phyloP scores from a whole-genome alignment of 2,888 invertebrate species.

The Pandemis corylana region DNA sequence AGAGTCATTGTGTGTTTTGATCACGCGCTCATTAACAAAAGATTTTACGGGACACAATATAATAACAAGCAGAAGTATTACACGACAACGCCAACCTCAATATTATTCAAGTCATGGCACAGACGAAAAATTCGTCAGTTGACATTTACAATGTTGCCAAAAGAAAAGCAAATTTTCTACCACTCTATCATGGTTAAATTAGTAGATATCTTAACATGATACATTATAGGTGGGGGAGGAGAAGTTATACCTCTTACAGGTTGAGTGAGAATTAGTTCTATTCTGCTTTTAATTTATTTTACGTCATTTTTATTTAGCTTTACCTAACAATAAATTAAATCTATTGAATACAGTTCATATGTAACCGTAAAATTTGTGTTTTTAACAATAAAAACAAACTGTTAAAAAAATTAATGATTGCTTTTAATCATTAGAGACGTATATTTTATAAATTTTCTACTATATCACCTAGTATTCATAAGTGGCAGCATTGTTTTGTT shows the following conservation, averaged over 20 bases:
- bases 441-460: background rate
- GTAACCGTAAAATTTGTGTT: no score
- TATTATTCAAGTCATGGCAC: slow-evolving; percentile 51
- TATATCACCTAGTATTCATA: background rate
- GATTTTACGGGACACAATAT: slow-evolving; percentile 26
- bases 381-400: no score
- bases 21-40: slow-evolving; percentile 46
- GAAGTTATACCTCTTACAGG: no score
- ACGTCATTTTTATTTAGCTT: no score
- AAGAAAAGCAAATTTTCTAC: background rate
- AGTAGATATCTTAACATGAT: no score
- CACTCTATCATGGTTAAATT: background rate
- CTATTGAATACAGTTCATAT: no score
- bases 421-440: background rate
- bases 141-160: slow-evolving; percentile 18
- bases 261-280: no score
- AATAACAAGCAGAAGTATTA: slow-evolving; percentile 41
- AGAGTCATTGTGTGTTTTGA: slow-evolving; percentile 68
- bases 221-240: no score
- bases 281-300: no score
- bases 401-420: no score
- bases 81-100: slow-evolving; percentile 43
- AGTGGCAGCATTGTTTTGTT: background rate
- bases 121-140: slow-evolving; percentile 5
- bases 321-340: no score